phyloP scores from a whole-genome alignment of 2,113 vertebrate genomes.

The Rhinolophus sinicus region DNA sequence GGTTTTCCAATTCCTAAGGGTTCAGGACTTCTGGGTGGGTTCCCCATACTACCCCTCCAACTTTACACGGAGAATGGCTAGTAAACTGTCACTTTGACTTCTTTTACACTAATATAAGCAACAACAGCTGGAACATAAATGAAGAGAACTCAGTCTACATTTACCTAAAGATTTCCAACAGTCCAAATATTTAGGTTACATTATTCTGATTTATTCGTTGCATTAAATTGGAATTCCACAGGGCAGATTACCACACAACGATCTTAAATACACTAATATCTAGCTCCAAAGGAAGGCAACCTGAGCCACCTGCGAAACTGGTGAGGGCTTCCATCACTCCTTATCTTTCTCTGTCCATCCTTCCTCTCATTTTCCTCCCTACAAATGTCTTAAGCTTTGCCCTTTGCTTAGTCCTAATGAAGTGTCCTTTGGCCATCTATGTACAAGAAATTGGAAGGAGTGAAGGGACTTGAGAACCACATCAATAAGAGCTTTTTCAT shows the following conservation, averaged over 20 bases:
- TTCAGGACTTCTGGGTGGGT: not conserved
- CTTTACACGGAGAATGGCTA: not conserved
- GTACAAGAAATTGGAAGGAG: not conserved
- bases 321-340: not conserved
- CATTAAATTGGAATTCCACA: not conserved
- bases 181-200: slow-evolving; percentile 36
- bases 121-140: slow-evolving; percentile 51
- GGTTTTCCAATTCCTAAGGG: not conserved
- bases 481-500: not conserved
- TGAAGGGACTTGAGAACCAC: not conserved
- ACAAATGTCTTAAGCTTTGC: not conserved
- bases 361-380: slow-evolving; percentile 29
- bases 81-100: not conserved
- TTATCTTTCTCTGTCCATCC: not conserved
- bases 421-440: not conserved
- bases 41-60: slow-evolving; percentile 3
- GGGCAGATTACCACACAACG: not conserved
- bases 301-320: not conserved
- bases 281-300: not conserved
- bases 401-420: slow-evolving; percentile 3
- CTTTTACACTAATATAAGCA: slow-evolving; percentile 43
- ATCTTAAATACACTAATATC: not conserved
- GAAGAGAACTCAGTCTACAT: slow-evolving; percentile 37
- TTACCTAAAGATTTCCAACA: slow-evolving; percentile 47
- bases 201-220: not conserved